Conservation (phyloP, 2,797 vertebrate species). For the Balearica regulorum region DNA sequence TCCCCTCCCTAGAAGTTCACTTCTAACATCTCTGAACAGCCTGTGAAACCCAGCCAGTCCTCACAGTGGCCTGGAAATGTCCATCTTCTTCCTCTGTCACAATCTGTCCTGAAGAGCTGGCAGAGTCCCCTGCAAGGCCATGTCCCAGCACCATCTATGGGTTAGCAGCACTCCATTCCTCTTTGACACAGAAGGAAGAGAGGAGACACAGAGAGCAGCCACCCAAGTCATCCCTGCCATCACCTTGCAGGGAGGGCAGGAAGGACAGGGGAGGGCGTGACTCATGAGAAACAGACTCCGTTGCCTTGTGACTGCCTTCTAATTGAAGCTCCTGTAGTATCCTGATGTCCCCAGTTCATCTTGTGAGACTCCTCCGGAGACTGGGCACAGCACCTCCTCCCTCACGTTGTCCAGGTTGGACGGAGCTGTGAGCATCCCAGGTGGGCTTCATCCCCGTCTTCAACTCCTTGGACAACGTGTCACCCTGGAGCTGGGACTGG, state of each 20-base stretch:
- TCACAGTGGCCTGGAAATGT: not conserved
- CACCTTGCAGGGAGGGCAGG: not conserved
- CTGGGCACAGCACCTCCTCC: not conserved
- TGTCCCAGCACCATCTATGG: not conserved
- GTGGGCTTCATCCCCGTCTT: not conserved
- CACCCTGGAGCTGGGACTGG: not conserved
- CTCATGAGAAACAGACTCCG: not conserved
- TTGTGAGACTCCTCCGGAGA: not conserved
- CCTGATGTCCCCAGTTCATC: not conserved
- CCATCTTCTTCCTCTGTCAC: not conserved
- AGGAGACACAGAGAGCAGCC: too few relatives aligned
- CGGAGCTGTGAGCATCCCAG: not conserved
- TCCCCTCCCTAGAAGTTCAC: not conserved
- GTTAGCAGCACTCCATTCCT: not conserved
- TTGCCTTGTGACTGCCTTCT: not conserved
- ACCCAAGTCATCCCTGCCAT: too few relatives aligned
- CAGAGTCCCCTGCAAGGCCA: not conserved
- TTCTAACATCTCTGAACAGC: not conserved
- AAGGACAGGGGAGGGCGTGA: not conserved
- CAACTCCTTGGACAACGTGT: not conserved
- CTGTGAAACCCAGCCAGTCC: not conserved
- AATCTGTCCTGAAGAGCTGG: not conserved
- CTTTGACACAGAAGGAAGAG: not conserved
- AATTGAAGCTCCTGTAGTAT: not conserved
- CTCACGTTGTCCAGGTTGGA: rapidly evolving